These are phyloP conservation scores for Hemitrygon akajei DNA, from an alignment of 2,797 vertebrate species.

Conservation along the genomic window DNA sequence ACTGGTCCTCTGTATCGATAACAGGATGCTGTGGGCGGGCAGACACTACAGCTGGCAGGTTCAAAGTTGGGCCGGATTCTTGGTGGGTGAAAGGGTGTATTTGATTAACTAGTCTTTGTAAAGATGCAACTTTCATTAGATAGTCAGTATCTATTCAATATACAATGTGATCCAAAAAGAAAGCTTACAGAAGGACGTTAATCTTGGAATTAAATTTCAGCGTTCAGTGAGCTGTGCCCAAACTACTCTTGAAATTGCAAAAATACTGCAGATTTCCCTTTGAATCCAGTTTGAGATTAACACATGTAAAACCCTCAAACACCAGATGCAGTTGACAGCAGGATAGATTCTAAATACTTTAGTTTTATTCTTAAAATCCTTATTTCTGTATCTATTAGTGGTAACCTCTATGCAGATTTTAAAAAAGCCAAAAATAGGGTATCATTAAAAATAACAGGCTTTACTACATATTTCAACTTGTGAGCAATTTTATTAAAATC, in stretches of 20 bases:
- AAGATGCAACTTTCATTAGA: background rate
- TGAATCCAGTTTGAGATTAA: background rate
- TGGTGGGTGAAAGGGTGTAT: background rate
- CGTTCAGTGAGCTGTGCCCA: background rate
- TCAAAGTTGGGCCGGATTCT: background rate
- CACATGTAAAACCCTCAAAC: background rate
- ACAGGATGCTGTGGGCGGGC: too few species aligned
- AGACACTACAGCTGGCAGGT: too few species aligned
- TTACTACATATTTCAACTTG: background rate
- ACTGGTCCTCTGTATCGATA: too few species aligned
- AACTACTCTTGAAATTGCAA: background rate
- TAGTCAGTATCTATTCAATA: background rate
- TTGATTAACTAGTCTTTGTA: background rate
- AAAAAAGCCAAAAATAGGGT: background rate
- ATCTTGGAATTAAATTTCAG: background rate
- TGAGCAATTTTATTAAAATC: background rate
- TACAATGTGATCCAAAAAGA: background rate
- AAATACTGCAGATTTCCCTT: background rate
- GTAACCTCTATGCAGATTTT: background rate
- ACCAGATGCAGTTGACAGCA: background rate
- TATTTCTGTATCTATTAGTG: background rate
- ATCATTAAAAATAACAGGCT: background rate
- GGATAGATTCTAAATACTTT: background rate
- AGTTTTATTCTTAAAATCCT: background rate
- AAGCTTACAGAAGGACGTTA: background rate